These are phyloP conservation scores for Entomobrya multifasciata DNA, from an alignment of 2,888 invertebrate genomes.

Conservation along the genomic window DNA sequence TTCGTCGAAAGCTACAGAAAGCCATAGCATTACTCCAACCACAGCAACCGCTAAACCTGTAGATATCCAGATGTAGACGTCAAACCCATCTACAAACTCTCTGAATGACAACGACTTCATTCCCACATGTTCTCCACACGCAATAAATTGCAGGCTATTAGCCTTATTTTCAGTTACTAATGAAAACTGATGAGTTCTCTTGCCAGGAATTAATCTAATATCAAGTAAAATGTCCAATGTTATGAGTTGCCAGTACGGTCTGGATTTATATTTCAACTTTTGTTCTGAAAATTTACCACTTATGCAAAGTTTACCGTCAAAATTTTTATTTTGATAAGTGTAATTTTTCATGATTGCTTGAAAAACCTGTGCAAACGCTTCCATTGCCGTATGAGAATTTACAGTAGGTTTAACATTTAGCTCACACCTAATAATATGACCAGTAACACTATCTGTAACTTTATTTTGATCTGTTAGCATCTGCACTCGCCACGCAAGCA, in stretches of 20 bases:
- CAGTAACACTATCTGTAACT: not conserved
- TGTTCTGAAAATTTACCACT: too few species aligned
- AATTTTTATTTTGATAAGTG: too few species aligned
- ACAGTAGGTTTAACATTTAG: not conserved
- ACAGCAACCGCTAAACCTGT: not conserved
- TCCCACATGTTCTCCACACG: not conserved
- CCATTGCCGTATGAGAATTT: not conserved
- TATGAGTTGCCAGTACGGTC: not conserved
- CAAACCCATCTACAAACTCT: not conserved
- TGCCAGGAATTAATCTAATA: not conserved
- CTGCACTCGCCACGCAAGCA: too few species aligned
- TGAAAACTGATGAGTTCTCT: not conserved
- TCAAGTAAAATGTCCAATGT: not conserved
- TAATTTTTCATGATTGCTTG: not conserved
- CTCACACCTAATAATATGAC: not conserved
- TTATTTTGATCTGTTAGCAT: not conserved
- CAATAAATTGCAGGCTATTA: not conserved
- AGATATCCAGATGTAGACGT: not conserved
- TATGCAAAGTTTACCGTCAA: too few species aligned
- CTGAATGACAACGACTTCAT: not conserved
- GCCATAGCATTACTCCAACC: too few species aligned
- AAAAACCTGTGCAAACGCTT: not conserved
- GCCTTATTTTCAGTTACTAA: not conserved
- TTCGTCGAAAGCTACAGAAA: too few species aligned
- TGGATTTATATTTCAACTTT: too few species aligned